These are phyloP conservation scores for Ennomos erosarius DNA, from an alignment of 2,888 invertebrate genomes.

Conservation along the genomic window DNA sequence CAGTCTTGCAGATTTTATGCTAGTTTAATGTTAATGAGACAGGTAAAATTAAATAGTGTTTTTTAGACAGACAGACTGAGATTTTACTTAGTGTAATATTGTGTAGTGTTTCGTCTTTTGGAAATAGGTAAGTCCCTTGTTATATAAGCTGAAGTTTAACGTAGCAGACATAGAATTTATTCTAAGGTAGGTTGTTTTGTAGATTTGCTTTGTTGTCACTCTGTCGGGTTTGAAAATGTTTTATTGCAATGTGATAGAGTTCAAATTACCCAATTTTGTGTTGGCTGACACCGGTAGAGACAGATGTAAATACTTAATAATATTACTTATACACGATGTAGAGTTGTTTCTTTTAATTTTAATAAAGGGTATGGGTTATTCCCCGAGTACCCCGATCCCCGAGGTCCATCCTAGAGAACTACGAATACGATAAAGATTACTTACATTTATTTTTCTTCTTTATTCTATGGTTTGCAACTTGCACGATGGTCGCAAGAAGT, in stretches of 20 bases:
- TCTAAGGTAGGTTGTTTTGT: no score
- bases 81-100: neutral
- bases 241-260: conserved; percentile 14
- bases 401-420: no score
- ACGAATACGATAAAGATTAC: no score
- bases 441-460: no score
- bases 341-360: neutral
- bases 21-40: neutral
- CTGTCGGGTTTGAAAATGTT: neutral
- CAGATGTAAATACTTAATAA: no score
- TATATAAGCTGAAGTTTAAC: neutral
- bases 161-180: no score
- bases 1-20: conserved; percentile 4
- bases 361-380: no score
- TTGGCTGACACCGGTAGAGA: no score
- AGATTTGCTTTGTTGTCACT: conserved; percentile 20
- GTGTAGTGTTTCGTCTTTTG: neutral
- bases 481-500: no score
- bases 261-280: conserved; percentile 7
- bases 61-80: neutral
- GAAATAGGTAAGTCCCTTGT: conserved; percentile 10
- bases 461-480: no score
- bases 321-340: no score
- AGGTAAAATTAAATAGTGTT: conserved; percentile 1
- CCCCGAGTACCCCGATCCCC: no score